Base-by-base conservation (phyloP, 2,113 vertebrate genomes). In the Mola mola region DNA sequence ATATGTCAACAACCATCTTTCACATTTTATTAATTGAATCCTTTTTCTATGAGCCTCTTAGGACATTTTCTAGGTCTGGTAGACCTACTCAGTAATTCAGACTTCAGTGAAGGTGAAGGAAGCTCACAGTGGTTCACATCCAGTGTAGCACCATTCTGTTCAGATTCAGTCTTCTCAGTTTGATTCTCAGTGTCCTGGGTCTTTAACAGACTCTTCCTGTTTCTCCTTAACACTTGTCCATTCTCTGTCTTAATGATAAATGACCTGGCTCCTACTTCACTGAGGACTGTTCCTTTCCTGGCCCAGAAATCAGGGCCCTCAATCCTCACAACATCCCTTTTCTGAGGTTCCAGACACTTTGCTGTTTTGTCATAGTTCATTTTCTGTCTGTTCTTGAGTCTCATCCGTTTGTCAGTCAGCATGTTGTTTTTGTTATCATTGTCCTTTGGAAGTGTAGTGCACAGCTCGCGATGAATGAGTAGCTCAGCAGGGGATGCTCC, bases 341-440 rank as follows among this genome's bases (percentile, higher is more conserved):
- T 33, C 33, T 29, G 25, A 19, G 11, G 33, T 26, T 62, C 13
- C 33, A 62, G 34, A 37, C 1, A 1, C 6, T 7, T 49, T 20
- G 22, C 25, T 7, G 24, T 10, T 40, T 10, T 26, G 22, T 49
- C 22, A n/a, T 62, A 62, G 8, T 37, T 40, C 22, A n/a, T 28
- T 28, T 61, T 61, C 17, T 61, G 44, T 61, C 33, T 49, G 19
- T 20, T 8, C 8, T 62, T 49, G 24, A 62, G 29, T n/a, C 21
- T 62, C 24, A 20, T 62, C 16, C 8, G 17, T 26, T 37, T 48
- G 31, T 60, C n/a, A 8, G 5, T 5, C 29, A 12, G 13, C 4
- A 6, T 22, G 19, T 44, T 15, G n/a, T 34, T 2, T 34, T 6
- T 25, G 4, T 47, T 36, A 4, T 17, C 26, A 16, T 28, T 21